These are phyloP conservation scores for Chromoteleia sp. DNA, from an alignment of 2,888 invertebrate species.

Conservation along the genomic window DNA sequence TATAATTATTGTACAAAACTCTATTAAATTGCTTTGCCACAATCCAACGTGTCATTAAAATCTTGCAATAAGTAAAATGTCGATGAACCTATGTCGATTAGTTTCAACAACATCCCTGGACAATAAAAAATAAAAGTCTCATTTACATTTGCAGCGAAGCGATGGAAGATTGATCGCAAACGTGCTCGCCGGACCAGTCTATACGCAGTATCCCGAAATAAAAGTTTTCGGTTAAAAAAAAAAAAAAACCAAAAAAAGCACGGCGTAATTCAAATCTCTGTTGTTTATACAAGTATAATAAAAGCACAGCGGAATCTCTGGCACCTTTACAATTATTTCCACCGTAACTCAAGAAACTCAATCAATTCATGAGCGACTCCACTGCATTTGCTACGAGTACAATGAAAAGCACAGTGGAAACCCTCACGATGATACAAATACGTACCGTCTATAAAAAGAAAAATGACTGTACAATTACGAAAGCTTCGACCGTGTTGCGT, in stretches of 20 bases:
- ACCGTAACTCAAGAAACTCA: too few relatives aligned
- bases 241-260: too few relatives aligned
- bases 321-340: too few relatives aligned
- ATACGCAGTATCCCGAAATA: slow-evolving; percentile 1
- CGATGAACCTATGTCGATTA: slow-evolving; percentile 5
- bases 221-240: slow-evolving; percentile 7
- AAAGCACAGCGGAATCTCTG: slow-evolving; percentile 13
- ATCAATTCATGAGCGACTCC: not conserved
- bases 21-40: slow-evolving; percentile 57
- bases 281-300: slow-evolving; percentile 35
- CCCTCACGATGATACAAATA: not conserved
- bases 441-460: not conserved
- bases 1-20: slow-evolving; percentile 50
- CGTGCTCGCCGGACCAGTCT: slow-evolving; percentile 1
- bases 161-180: slow-evolving; percentile 53
- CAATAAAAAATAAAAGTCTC: slow-evolving; percentile 38
- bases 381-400: not conserved
- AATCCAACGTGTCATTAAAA: slow-evolving; percentile 59
- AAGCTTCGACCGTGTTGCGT: not conserved
- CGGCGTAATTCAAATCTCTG: slow-evolving; percentile 4
- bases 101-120: slow-evolving; percentile 5
- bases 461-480: not conserved
- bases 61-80: slow-evolving; percentile 53
- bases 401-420: not conserved
- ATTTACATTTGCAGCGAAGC: slow-evolving; percentile 60